phyloP scores from a whole-genome alignment of 2,797 vertebrate species.

The Decapterus maruadsi region DNA sequence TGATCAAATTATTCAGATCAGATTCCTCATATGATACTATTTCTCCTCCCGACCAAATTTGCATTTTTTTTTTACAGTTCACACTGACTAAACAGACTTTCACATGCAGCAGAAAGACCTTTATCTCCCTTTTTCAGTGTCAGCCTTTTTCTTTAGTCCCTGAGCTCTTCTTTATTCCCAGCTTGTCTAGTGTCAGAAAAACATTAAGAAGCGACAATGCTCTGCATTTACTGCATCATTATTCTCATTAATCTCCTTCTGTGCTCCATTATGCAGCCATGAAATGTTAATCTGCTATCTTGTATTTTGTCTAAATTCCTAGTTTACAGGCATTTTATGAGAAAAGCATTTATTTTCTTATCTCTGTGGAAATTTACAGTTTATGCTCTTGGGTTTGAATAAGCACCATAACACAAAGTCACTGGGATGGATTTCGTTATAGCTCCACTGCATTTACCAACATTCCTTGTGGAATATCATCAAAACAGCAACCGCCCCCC shows the following conservation, averaged over 20 bases:
- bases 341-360: conserved; percentile 26
- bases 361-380: conserved; percentile 8
- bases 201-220: conserved; percentile 40
- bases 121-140: conserved; percentile 26
- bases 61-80: conserved; percentile 35
- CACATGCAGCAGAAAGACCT: conserved; percentile 16
- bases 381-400: conserved; percentile 17
- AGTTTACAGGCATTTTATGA: conserved; percentile 35
- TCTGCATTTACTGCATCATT: conserved; percentile 42
- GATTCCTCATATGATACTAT: conserved; percentile 7
- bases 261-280: conserved; percentile 36
- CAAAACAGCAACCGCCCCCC: conserved; percentile 22
- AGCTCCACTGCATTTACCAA: conserved; percentile 1
- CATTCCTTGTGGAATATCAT: neutral
- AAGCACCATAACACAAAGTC: conserved; percentile 15
- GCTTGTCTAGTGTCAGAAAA: conserved; percentile 8
- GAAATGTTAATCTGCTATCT: conserved; percentile 33
- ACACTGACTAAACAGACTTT: conserved; percentile 26
- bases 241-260: conserved; percentile 48
- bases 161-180: conserved; percentile 21
- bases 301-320: conserved; percentile 11
- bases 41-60: conserved; percentile 28
- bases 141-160: conserved; percentile 26
- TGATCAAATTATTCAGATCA: conserved; percentile 30
- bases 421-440: conserved; percentile 5